A percentile compares a stretch with the other conserved stretches of the same genome.
These are phyloP conservation scores for Falcaria lacertinaria DNA, from an alignment of 2,888 invertebrate genomes.

Conservation along the genomic window DNA sequence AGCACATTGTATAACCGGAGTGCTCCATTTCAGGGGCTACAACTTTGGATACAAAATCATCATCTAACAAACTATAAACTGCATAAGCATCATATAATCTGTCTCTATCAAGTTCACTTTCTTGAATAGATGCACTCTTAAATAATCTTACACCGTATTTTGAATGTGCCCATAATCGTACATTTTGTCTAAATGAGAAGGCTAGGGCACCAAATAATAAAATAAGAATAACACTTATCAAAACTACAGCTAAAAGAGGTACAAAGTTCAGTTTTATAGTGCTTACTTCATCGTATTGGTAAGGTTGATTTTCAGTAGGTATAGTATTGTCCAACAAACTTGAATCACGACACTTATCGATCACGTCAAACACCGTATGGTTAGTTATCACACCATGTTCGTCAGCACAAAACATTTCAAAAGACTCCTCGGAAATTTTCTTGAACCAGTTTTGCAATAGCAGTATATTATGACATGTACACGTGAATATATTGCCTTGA, in stretches of 20 bases:
- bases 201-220: conserved; percentile 85
- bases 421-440: conserved; percentile 81
- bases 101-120: conserved; percentile 81
- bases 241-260: conserved; percentile 85
- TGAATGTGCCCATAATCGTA: conserved; percentile 89
- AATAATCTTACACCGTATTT: conserved; percentile 89
- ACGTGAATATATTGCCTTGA: conserved; percentile 88
- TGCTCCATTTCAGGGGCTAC: conserved; percentile 88
- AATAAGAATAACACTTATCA: conserved; percentile 85
- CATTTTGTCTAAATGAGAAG: conserved; percentile 88
- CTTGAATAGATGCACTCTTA: conserved; percentile 80
- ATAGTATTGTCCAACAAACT: conserved; percentile 76
- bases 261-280: conserved; percentile 84
- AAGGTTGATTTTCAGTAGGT: conserved; percentile 77
- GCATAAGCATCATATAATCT: conserved; percentile 93
- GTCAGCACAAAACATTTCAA: conserved; percentile 83
- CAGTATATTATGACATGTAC: conserved; percentile 85
- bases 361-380: conserved; percentile 67
- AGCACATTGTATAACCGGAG: conserved; percentile 81
- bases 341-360: conserved; percentile 71
- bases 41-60: conserved; percentile 83
- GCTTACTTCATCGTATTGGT: conserved; percentile 83
- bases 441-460: conserved; percentile 84
- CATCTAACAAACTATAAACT: conserved; percentile 91
- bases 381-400: conserved; percentile 66